These are phyloP conservation scores for Prionace glauca DNA, from an alignment of 2,797 vertebrate genomes.

Conservation along the genomic window DNA sequence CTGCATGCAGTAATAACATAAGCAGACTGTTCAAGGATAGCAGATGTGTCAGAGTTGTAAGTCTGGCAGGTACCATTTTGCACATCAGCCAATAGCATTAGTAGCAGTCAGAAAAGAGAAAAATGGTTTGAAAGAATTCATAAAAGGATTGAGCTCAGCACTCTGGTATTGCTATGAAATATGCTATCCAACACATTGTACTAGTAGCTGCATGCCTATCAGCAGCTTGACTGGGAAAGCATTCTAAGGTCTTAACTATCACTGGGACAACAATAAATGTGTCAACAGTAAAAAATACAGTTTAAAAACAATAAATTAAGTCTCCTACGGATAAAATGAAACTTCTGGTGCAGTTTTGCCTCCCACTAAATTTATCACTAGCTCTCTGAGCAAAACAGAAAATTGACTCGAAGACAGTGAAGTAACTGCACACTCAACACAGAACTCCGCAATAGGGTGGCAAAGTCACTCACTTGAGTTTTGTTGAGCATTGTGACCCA, in stretches of 20 bases:
- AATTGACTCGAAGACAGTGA: neutral
- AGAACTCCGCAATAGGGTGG: neutral
- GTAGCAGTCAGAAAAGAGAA: neutral
- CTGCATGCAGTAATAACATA: neutral
- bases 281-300: slow-evolving; percentile 14
- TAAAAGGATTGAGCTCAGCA: neutral
- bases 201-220: neutral
- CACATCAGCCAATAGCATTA: neutral
- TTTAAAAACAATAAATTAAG: slow-evolving; percentile 28
- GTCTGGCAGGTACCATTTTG: slow-evolving; percentile 10
- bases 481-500: neutral
- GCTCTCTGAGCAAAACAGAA: neutral
- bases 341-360: neutral
- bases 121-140: neutral
- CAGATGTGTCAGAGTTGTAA: neutral
- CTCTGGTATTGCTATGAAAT: neutral
- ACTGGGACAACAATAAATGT: slow-evolving; percentile 4
- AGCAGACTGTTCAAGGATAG: neutral
- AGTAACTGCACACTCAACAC: neutral
- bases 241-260: neutral
- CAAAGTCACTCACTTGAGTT: neutral
- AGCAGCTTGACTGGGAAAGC: neutral
- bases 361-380: neutral
- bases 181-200: neutral
- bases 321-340: neutral